These are phyloP conservation scores for Philopedon plagiatum DNA, from an alignment of 2,888 invertebrate genomes.

Conservation along the genomic window DNA sequence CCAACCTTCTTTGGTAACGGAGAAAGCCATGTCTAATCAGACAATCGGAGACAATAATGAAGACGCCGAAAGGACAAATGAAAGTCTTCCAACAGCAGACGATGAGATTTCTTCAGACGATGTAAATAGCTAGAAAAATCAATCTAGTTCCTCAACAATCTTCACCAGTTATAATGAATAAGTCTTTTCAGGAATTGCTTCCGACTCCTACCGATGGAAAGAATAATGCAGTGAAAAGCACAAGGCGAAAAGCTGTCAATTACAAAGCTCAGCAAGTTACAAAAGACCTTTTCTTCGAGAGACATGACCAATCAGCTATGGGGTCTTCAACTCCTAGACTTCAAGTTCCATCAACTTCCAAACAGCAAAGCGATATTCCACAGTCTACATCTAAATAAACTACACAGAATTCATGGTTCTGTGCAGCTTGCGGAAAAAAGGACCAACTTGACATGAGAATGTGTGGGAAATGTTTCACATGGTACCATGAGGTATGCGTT, in stretches of 20 bases:
- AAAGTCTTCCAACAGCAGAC: slow-evolving; percentile 8
- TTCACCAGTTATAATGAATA: background rate
- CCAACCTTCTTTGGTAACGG: slow-evolving; percentile 38
- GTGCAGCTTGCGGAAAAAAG: background rate
- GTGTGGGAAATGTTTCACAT: background rate
- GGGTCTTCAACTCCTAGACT: background rate
- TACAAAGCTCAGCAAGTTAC: background rate
- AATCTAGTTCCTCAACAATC: background rate
- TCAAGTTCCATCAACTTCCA: background rate
- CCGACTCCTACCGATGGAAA: slow-evolving; percentile 25
- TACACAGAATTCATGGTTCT: too few relatives aligned
- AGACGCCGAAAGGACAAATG: background rate
- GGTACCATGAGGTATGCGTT: slow-evolving; percentile 28
- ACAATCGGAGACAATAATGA: slow-evolving; percentile 7
- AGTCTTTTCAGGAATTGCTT: slow-evolving; percentile 22
- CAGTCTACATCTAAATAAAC: too few relatives aligned
- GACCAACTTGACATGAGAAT: background rate
- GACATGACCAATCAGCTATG: background rate
- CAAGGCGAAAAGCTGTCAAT: too few relatives aligned
- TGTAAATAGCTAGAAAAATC: too few relatives aligned
- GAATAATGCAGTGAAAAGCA: background rate
- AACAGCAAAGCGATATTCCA: background rate
- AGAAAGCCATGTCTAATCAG: slow-evolving; percentile 11
- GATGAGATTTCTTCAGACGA: background rate
- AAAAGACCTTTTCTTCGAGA: background rate